phyloP scores from a whole-genome alignment of 1,140 invertebrate genomes.

The Zaprionus lachaisei region DNA sequence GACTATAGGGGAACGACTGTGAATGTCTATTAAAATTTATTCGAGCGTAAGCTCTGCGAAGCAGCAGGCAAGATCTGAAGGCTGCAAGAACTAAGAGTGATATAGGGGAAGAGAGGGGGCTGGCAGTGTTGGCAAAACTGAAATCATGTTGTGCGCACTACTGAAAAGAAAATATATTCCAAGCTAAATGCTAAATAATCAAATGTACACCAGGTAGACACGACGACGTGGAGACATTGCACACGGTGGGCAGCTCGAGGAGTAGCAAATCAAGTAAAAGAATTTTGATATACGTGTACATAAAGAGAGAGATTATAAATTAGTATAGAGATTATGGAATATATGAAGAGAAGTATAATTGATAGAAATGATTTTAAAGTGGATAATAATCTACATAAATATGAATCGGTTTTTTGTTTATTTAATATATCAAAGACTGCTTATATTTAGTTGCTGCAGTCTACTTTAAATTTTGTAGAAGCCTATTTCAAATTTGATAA shows the following conservation, averaged over 20 bases:
- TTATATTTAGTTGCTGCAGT: too few relatives aligned
- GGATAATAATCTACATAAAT: too few relatives aligned
- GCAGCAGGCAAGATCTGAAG: conserved; percentile 38
- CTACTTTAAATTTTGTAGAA: too few relatives aligned
- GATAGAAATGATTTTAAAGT: too few relatives aligned
- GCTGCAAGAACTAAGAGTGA: neutral
- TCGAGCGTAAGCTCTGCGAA: conserved; percentile 78
- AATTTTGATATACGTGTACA: neutral
- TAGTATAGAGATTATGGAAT: too few relatives aligned
- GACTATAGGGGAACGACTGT: conserved; percentile 51
- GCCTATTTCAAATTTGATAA: too few relatives aligned
- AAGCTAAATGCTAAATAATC: conserved; percentile 80
- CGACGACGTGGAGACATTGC: conserved; percentile 28
- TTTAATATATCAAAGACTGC: too few relatives aligned
- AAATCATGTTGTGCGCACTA: conserved; percentile 78
- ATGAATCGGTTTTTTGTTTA: too few relatives aligned
- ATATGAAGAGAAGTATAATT: too few relatives aligned
- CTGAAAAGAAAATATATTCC: conserved; percentile 76
- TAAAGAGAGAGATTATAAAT: too few relatives aligned
- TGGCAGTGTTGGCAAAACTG: conserved; percentile 59
- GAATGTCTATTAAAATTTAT: conserved; percentile 82
- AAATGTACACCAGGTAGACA: conserved; percentile 66
- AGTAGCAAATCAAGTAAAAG: neutral
- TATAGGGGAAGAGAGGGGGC: neutral
- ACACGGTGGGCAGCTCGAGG: conserved; percentile 11